Evolutionary conservation across 1,140 invertebrate species (phyloP).

Genomic region (Rhagoletis pomonella): DNA sequence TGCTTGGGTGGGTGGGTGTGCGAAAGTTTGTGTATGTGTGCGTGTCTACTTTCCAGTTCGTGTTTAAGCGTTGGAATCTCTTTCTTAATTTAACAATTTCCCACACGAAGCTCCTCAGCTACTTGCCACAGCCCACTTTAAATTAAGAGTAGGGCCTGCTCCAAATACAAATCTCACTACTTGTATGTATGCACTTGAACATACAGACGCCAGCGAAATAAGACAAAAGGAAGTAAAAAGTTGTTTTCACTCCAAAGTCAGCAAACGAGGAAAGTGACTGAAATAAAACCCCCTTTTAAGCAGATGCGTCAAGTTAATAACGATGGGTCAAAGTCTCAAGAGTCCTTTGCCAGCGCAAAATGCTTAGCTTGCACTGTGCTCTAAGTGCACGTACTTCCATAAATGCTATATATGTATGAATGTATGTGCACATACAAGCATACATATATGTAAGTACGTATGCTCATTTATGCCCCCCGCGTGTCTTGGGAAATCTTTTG

Average conservation of each 20-base stretch:
- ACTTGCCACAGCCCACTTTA: not conserved
- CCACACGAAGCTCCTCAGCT: not conserved
- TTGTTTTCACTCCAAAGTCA: not conserved
- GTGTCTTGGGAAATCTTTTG: too few relatives aligned
- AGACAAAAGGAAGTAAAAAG: not conserved
- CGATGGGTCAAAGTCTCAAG: not conserved
- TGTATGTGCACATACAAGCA: not conserved
- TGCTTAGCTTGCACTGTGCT: constrained; percentile 2
- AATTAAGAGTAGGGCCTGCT: not conserved
- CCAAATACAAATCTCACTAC: not conserved
- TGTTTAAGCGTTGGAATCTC: not conserved
- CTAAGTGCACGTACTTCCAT: not conserved
- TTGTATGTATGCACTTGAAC: not conserved
- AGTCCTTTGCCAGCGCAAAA: constrained; percentile 14
- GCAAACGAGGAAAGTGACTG: not conserved
- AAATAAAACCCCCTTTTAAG: not conserved
- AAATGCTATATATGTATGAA: not conserved
- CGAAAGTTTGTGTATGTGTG: not conserved
- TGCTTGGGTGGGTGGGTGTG: not conserved
- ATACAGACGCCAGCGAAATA: not conserved
- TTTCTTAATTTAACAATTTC: constrained; percentile 25
- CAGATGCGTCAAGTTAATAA: constrained; percentile 26
- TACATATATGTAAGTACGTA: not conserved
- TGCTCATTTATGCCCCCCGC: not conserved
- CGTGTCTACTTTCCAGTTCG: not conserved